Percentiles rank a stretch among this genome's conserved stretches.
These are phyloP conservation scores for Heterodera schachtii DNA, from an alignment of 1,140 invertebrate species.

Conservation along the genomic window DNA sequence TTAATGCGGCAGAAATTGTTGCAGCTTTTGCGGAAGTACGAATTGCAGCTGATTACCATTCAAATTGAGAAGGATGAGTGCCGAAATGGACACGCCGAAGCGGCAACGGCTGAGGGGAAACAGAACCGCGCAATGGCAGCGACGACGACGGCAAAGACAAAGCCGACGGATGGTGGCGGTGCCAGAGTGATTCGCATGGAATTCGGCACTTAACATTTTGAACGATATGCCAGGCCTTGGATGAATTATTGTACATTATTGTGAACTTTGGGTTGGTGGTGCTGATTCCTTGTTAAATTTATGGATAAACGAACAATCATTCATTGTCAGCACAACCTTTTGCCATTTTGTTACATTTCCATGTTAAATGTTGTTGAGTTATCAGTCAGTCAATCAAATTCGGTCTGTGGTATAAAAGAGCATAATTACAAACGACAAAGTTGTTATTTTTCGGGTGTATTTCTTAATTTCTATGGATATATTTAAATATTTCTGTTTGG, in stretches of 20 bases:
- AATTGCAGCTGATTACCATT: conserved; percentile 35
- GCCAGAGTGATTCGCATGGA: not conserved
- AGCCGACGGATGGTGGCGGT: not conserved
- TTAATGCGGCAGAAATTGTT: conserved; percentile 33
- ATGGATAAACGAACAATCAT: no score
- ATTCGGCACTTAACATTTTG: not conserved
- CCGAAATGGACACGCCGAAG: not conserved
- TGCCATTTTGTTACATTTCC: not conserved
- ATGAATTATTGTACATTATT: not conserved
- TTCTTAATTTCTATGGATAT: no score
- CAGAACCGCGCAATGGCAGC: not conserved
- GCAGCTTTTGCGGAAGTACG: conserved; percentile 35
- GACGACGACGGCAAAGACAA: no score
- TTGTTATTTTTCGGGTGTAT: no score
- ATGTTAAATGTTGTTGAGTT: conserved; percentile 1
- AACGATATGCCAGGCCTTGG: no score
- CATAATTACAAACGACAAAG: not conserved
- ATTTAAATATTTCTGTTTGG: no score
- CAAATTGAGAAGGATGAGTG: conserved; percentile 48
- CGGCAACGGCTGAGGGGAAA: not conserved
- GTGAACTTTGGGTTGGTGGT: not conserved
- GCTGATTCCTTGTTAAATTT: no score
- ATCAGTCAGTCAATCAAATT: no score
- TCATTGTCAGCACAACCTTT: not conserved
- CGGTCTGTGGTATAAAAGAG: not conserved